Evolutionary conservation across 2,888 invertebrate genomes (phyloP).

Genomic region (Athrips mouffetella): DNA sequence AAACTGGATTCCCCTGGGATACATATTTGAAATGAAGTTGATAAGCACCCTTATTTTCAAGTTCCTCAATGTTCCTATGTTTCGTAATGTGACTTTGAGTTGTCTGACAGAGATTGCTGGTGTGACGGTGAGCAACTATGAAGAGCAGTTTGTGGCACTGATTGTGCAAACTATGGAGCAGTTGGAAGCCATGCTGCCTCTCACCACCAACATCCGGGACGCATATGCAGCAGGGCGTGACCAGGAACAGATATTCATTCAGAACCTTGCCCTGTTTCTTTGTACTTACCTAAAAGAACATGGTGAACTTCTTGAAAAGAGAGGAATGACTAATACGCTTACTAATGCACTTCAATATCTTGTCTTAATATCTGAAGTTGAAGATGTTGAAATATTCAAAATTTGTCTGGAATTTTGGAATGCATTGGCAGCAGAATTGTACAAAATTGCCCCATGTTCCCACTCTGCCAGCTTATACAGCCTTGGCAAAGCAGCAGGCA

Average conservation of each 20-base stretch:
- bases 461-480: conserved; percentile 62
- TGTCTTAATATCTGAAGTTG: conserved; percentile 96
- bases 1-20: conserved; percentile 99
- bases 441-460: conserved; percentile 89
- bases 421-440: conserved; percentile 93
- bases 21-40: conserved; percentile 99
- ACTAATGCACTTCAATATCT: conserved; percentile 92
- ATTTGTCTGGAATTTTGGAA: conserved; percentile 99
- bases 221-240: conserved; percentile 96
- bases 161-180: conserved; percentile 96
- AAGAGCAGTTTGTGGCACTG: conserved; percentile 93
- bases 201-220: conserved; percentile 93
- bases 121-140: conserved; percentile 92
- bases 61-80: conserved; percentile 98
- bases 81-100: conserved; percentile 98
- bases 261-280: conserved; percentile 97
- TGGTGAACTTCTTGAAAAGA: conserved; percentile 91
- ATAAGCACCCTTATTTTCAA: conserved; percentile 96
- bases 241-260: conserved; percentile 99
- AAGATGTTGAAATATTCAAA: conserved; percentile 99
- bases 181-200: conserved; percentile 93
- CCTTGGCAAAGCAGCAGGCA: conserved; percentile 68
- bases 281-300: conserved; percentile 98
- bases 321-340: conserved; percentile 85
- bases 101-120: conserved; percentile 99